Evolutionary conservation across 2,797 vertebrate genomes (phyloP).

Genomic region (Ictinia mississippiensis): DNA sequence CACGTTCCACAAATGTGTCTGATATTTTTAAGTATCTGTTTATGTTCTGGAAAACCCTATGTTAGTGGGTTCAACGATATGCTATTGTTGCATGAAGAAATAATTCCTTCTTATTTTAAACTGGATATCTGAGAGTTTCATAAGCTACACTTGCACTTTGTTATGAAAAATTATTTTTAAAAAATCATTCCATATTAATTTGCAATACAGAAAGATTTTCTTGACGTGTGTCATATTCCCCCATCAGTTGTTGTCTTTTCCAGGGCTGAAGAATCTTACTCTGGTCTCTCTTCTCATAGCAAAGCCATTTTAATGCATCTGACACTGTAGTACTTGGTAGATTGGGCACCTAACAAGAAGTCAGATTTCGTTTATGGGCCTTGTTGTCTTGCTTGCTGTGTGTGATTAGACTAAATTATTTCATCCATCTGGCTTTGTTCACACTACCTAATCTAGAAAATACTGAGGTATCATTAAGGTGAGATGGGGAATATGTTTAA

Average conservation of each 20-base stretch:
- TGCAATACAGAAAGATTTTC: neutral
- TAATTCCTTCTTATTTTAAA: neutral
- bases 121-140: neutral
- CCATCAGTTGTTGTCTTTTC: neutral
- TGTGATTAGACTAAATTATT: neutral
- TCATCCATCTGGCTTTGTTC: neutral
- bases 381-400: neutral
- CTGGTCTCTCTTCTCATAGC: neutral
- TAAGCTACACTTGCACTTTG: accelerated
- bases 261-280: neutral
- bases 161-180: neutral
- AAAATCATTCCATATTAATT: neutral
- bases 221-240: neutral
- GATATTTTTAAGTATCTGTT: neutral
- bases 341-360: neutral
- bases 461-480: neutral
- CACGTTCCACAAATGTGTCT: neutral
- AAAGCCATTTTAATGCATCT: neutral
- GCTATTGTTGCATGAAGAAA: neutral
- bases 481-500: neutral
- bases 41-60: neutral
- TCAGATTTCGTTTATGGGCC: neutral
- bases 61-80: neutral
- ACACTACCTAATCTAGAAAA: neutral
- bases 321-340: neutral